phyloP scores from a whole-genome alignment of 2,113 vertebrate genomes.

The Odocoileus virginianus region DNA sequence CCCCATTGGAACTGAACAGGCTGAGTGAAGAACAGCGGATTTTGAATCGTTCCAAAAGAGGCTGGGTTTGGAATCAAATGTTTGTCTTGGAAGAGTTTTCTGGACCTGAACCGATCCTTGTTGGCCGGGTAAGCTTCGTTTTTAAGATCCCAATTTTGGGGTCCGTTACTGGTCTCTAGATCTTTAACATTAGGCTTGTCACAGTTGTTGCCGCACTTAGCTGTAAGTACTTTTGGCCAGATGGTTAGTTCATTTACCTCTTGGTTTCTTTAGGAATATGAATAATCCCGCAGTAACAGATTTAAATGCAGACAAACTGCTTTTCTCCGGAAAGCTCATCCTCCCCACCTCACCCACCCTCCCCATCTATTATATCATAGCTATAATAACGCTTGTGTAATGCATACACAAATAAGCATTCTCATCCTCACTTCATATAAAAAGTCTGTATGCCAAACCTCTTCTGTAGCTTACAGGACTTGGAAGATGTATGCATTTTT shows the following conservation, averaged over 20 bases:
- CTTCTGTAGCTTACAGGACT: neutral
- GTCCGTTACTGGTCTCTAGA: neutral
- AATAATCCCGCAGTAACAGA: neutral
- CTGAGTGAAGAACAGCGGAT: constrained; percentile 91
- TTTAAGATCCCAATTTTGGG: constrained; percentile 40
- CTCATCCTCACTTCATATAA: neutral
- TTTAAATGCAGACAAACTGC: neutral
- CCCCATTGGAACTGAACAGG: constrained; percentile 82
- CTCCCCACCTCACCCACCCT: no score
- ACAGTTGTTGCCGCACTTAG: neutral
- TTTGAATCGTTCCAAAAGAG: constrained; percentile 97
- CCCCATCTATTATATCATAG: neutral
- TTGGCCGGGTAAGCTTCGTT: constrained; percentile 94
- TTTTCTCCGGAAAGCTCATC: neutral
- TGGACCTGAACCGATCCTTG: constrained; percentile 99
- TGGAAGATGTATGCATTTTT: neutral
- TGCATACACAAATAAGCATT: neutral
- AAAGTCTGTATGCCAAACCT: neutral
- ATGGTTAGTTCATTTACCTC: neutral
- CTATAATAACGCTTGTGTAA: neutral
- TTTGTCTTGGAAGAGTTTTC: constrained; percentile 99
- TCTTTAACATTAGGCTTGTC: neutral
- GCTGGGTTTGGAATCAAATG: constrained; percentile 99
- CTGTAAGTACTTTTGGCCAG: neutral
- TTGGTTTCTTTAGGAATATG: neutral